These are phyloP conservation scores for Heptranchias perlo DNA, from an alignment of 2,113 vertebrate genomes.

Conservation along the genomic window DNA sequence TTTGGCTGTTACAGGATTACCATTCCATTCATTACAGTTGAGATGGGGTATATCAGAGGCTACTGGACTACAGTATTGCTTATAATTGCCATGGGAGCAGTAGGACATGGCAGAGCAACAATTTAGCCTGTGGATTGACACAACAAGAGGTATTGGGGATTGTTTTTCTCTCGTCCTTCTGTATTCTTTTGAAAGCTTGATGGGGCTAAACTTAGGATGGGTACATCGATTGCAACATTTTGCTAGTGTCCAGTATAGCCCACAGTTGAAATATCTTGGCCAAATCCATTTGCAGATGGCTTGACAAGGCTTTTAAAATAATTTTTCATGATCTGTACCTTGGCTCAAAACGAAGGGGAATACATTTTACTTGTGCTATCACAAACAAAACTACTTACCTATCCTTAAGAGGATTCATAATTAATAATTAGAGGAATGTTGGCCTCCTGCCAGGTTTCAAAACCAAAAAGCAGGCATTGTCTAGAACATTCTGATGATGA, in stretches of 20 bases:
- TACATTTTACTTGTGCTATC: not conserved
- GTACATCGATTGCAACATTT: not conserved
- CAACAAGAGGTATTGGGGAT: not conserved
- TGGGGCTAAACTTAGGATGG: not conserved
- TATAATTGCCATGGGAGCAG: not conserved
- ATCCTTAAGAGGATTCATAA: not conserved
- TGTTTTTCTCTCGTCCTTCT: not conserved
- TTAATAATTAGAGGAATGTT: not conserved
- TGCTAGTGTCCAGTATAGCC: not conserved
- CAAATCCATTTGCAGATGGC: conserved; percentile 1
- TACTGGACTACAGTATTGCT: no score
- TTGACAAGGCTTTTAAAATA: not conserved
- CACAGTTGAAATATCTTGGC: not conserved
- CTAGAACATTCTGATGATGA: not conserved
- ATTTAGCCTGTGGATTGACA: not conserved
- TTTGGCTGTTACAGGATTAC: not conserved
- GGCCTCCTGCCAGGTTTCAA: not conserved
- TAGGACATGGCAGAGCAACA: not conserved
- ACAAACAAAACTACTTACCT: not conserved
- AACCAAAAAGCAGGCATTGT: not conserved
- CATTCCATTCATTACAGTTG: not conserved
- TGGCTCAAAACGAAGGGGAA: not conserved
- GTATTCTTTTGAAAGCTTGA: not conserved
- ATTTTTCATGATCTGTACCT: not conserved
- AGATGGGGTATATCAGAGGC: not conserved